Conservation (phyloP, 2,113 vertebrate genomes). For the Halcyon malimbica region DNA sequence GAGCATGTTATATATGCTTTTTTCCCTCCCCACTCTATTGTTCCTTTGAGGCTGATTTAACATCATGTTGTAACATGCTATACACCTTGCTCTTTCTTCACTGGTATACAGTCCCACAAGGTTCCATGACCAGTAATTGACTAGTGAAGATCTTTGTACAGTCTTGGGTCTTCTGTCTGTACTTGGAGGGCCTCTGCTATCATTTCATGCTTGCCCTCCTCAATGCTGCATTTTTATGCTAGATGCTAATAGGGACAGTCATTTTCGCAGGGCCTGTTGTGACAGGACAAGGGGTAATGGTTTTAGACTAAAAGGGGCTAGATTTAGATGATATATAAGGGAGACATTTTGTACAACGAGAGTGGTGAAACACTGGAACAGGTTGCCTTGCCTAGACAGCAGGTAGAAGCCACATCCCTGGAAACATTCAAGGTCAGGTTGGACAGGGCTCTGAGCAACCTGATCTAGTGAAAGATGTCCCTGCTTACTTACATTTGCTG, state of each 20-base stretch:
- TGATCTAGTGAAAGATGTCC: not conserved
- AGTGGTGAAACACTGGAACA: not conserved
- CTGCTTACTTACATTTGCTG: not conserved
- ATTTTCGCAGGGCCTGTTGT: not conserved
- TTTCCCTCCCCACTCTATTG: not conserved
- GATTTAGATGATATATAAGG: not conserved
- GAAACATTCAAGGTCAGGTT: not conserved
- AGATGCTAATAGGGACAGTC: not conserved
- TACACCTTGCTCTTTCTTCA: not conserved
- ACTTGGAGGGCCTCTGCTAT: not conserved
- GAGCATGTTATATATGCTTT: not conserved
- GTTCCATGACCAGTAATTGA: not conserved
- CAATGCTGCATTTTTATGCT: not conserved
- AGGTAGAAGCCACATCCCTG: not conserved
- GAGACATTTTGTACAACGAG: not conserved
- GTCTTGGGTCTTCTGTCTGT: not conserved
- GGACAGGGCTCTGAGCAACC: not conserved
- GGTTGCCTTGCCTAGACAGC: not conserved
- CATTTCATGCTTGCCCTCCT: not conserved
- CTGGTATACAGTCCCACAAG: not conserved
- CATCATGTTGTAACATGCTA: not conserved
- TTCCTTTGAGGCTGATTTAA: not conserved
- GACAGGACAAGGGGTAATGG: not conserved
- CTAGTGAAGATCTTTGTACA: not conserved
- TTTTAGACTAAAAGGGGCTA: not conserved